A percentile compares a stretch with the other conserved stretches of the same genome.
Evolutionary conservation across 2,113 vertebrate genomes (phyloP).

Genomic region (Nettapus auritus): DNA sequence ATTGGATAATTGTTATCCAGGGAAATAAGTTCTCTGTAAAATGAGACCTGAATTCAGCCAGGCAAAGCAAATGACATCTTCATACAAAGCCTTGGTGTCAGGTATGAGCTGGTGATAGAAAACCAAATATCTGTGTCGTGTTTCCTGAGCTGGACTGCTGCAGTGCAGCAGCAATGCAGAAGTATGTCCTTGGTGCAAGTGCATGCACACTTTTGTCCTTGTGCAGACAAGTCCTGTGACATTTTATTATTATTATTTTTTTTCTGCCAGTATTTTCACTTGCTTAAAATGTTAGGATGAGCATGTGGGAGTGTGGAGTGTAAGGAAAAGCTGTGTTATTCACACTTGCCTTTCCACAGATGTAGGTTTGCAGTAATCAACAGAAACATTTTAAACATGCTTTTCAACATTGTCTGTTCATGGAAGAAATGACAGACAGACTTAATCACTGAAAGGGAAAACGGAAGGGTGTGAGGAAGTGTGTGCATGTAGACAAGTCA

Average conservation of each 20-base stretch:
- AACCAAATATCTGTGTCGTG: background rate
- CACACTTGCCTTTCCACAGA: background rate
- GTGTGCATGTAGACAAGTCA: rapidly evolving
- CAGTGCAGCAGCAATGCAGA: background rate
- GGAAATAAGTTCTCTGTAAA: background rate
- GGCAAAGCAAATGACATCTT: background rate
- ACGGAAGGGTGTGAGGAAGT: background rate
- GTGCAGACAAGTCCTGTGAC: background rate
- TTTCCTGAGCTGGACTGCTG: background rate
- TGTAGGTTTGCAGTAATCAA: background rate
- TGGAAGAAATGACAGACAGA: background rate
- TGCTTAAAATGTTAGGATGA: background rate
- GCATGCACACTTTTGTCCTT: rapidly evolving
- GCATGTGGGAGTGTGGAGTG: background rate
- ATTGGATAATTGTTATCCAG: background rate
- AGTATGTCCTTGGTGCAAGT: background rate
- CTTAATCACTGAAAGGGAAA: background rate
- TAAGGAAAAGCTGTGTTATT: background rate
- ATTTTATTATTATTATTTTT: background rate
- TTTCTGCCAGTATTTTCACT: background rate
- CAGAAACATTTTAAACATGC: background rate
- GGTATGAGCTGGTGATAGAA: rapidly evolving
- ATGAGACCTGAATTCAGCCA: background rate
- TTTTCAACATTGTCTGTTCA: background rate
- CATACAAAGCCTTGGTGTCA: background rate